phyloP scores from a whole-genome alignment of 2,888 invertebrate species.

The Rambutsinella grinnellia region DNA sequence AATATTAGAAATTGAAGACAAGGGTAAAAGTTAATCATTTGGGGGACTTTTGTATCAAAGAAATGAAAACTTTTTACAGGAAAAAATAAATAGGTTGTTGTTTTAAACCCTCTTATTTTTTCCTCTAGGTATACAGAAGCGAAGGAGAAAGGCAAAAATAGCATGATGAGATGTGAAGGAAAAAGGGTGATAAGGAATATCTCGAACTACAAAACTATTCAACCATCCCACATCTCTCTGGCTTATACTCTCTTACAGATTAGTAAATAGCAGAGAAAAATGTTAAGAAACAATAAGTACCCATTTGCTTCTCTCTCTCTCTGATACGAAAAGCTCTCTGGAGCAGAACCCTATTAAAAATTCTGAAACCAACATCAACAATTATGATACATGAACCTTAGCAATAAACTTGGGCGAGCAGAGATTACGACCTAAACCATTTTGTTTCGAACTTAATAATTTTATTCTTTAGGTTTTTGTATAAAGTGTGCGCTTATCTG shows the following conservation, averaged over 20 bases:
- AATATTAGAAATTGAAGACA: too few species aligned
- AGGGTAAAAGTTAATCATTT: too few species aligned
- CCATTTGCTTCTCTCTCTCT: background rate
- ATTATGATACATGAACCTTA: constrained; percentile 28
- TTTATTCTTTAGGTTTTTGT: too few species aligned
- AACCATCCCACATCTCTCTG: constrained; percentile 33
- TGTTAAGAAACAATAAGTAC: constrained; percentile 12
- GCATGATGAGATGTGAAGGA: background rate
- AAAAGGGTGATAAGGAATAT: constrained; percentile 23
- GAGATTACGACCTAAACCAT: background rate
- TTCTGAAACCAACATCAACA: background rate
- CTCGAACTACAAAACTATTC: constrained; percentile 51
- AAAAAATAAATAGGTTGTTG: background rate
- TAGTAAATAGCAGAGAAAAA: background rate
- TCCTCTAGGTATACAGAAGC: background rate
- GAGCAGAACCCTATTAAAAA: constrained; percentile 35
- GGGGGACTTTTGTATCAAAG: too few species aligned
- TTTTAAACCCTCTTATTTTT: background rate
- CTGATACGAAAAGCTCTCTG: background rate
- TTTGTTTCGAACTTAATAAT: background rate
- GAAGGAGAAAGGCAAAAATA: constrained; percentile 30
- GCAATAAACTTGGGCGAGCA: background rate
- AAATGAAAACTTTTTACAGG: background rate
- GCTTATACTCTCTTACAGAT: background rate
- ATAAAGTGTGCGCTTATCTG: too few species aligned